Base-by-base conservation (phyloP, 2,888 invertebrate genomes). In the Stenoptilia bipunctidactyla region DNA sequence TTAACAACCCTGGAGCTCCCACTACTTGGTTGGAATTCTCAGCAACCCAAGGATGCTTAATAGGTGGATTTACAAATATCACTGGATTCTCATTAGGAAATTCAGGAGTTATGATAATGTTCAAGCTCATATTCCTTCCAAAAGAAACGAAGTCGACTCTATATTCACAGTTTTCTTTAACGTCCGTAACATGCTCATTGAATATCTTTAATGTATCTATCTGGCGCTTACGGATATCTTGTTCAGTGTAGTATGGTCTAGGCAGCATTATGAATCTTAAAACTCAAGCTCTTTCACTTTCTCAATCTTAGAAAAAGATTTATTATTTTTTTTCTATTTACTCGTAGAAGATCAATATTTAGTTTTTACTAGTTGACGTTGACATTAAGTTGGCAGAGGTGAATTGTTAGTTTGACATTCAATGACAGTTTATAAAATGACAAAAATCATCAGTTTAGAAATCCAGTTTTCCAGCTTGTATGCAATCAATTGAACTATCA, bases 181-280 rank as follows among this genome's bases (percentile, higher is more conserved):
- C 70, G 79, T 92, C 92, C 15, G 86, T 72, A 14, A 93, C 93
- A 79, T 92, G 89, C 53, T 91, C 92, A 65, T 93, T 93, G 61
- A 93, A 93, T 52, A 93, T 87, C 79, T 92, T 92, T 49, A 93
- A 66, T 3, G 93, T 93, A 61, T 92, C 91, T 49, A 93, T 92
- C 80, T 93, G 93, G 15, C 89, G 87, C 70, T 88, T 90, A 60
- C 90, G 74, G 44, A 83, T 59, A 50, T 88, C 87, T 40, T 82
- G 76, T 44, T 88, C 87, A 10, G 71, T 74, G 58, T 85, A 84
- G 56, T 86, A 88, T 20, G 76, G 66, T 51, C 86, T 74, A 34
- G 87, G 82, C 50, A 88, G 63, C 88, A 88, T 88, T 36, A 38
- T 55, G 15, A 20, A 35, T 5, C 20, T 20, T 5, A 20, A 12